Percentiles rank a stretch among this genome's conserved stretches.
phyloP scores from a whole-genome alignment of 2,797 vertebrate species.

The Lutjanus argentimaculatus region DNA sequence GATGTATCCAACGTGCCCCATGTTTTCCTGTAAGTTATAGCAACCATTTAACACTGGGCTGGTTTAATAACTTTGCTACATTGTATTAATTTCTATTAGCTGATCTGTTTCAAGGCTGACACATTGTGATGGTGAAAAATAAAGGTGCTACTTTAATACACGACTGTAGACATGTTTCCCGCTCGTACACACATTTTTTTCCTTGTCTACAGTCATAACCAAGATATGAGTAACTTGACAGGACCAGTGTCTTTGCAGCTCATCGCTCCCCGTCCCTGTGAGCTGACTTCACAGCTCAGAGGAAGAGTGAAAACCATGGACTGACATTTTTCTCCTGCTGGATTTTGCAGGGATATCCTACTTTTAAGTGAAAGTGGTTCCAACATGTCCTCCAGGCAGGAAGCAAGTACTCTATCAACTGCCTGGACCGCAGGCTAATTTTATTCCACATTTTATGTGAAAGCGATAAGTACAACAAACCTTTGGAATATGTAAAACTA shows the following conservation, averaged over 20 bases:
- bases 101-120: constrained; percentile 6
- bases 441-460: not conserved
- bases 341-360: constrained; percentile 31
- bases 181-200: constrained; percentile 4
- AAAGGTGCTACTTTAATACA: constrained; percentile 31
- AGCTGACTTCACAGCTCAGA: constrained; percentile 47
- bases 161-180: constrained; percentile 12
- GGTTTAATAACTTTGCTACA: constrained; percentile 9
- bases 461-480: not conserved
- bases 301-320: constrained; percentile 31
- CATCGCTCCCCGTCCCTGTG: constrained; percentile 45
- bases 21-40: no score
- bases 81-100: constrained; percentile 3
- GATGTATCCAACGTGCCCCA: no score
- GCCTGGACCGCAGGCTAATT: constrained; percentile 1
- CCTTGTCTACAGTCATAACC: constrained; percentile 29
- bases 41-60: not conserved
- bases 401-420: constrained; percentile 27
- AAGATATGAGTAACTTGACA: constrained; percentile 40
- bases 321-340: constrained; percentile 31
- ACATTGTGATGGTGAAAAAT: constrained; percentile 4
- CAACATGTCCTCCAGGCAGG: constrained; percentile 36
- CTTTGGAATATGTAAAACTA: not conserved
- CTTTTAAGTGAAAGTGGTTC: constrained; percentile 21
- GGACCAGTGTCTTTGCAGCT: constrained; percentile 53